phyloP scores from a whole-genome alignment of 2,113 vertebrate genomes.

The Alethe castanea region DNA sequence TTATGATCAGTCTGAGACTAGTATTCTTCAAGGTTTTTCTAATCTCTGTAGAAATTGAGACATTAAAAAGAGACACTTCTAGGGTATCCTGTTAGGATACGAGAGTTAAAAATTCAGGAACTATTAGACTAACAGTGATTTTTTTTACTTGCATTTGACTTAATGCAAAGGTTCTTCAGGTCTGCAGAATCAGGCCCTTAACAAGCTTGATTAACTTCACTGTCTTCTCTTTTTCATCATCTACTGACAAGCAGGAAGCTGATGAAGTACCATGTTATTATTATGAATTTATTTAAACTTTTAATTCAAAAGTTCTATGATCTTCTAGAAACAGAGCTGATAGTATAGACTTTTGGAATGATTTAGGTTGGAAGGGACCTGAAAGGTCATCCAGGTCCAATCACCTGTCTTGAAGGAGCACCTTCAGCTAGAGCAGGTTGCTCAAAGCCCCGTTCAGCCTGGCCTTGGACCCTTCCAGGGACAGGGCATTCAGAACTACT shows the following conservation, averaged over 20 bases:
- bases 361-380: not conserved
- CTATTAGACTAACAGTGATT: not conserved
- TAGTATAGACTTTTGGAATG: not conserved
- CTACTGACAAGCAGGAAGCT: not conserved
- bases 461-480: not conserved
- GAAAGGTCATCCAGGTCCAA: not conserved
- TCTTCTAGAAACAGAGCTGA: not conserved
- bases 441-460: not conserved
- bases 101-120: not conserved
- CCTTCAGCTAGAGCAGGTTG: not conserved
- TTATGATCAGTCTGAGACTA: not conserved
- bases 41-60: not conserved
- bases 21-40: not conserved
- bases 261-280: not conserved
- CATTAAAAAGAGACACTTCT: not conserved
- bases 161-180: not conserved
- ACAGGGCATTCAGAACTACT: rapidly evolving
- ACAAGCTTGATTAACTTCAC: not conserved
- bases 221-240: not conserved
- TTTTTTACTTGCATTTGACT: not conserved
- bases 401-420: not conserved
- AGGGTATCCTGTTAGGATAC: not conserved
- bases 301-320: not conserved
- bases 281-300: not conserved
- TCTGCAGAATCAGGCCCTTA: not conserved